These are phyloP conservation scores for Serripes groenlandicus DNA, from an alignment of 2,888 invertebrate species.

Conservation along the genomic window DNA sequence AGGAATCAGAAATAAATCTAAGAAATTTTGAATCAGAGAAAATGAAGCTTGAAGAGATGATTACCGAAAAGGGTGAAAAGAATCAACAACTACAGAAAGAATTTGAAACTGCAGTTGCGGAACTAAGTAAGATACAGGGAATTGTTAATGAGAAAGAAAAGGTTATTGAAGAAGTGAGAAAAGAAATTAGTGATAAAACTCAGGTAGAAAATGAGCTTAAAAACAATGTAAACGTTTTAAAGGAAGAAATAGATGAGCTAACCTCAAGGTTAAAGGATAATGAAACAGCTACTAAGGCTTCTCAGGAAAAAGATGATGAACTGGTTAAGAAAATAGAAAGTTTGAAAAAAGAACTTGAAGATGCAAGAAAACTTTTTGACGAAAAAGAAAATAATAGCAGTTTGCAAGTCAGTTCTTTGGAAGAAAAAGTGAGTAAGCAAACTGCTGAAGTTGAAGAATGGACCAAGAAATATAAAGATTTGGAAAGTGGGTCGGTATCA, in stretches of 20 bases:
- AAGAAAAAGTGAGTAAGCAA: not conserved
- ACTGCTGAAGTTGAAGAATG: not conserved
- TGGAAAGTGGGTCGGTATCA: slow-evolving; percentile 40
- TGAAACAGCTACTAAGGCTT: slow-evolving; percentile 1
- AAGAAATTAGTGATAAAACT: slow-evolving; percentile 12
- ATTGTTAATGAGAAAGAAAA: slow-evolving; percentile 34
- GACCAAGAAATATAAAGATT: slow-evolving; percentile 16
- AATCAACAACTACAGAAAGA: slow-evolving; percentile 83
- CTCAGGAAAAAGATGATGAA: slow-evolving; percentile 16
- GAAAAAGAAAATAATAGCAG: not conserved
- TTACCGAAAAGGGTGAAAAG: slow-evolving; percentile 50
- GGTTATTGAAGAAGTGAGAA: slow-evolving; percentile 9
- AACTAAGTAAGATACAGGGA: slow-evolving; percentile 11
- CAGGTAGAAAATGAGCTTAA: slow-evolving; percentile 33
- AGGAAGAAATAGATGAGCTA: slow-evolving; percentile 19
- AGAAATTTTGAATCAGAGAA: slow-evolving; percentile 33
- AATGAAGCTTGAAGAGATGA: slow-evolving; percentile 17
- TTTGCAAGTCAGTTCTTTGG: not conserved
- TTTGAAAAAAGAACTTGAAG: slow-evolving; percentile 25
- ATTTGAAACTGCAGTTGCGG: slow-evolving; percentile 86
- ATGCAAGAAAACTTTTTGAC: not conserved
- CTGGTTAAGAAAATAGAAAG: slow-evolving; percentile 23
- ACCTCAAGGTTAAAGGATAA: slow-evolving; percentile 23
- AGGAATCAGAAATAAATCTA: slow-evolving; percentile 26
- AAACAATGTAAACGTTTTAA: slow-evolving; percentile 14